These are phyloP conservation scores for Oligia strigilis DNA, from an alignment of 2,888 invertebrate genomes.

Conservation along the genomic window DNA sequence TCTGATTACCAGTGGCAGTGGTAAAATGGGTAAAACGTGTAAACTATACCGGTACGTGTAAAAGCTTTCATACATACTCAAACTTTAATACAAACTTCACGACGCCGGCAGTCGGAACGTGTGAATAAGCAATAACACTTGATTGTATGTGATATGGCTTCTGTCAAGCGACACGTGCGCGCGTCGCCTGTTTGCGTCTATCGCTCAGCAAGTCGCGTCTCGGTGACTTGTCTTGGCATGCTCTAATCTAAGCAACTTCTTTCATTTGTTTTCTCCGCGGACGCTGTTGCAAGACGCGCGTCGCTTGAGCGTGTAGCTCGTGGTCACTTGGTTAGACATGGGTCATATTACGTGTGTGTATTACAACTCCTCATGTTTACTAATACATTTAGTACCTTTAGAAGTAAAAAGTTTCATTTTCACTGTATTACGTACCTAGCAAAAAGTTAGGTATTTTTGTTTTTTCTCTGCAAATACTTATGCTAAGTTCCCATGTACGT, in stretches of 20 bases:
- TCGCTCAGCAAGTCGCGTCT: background rate
- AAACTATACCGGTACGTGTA: background rate
- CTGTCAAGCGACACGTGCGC: background rate
- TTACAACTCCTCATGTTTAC: conserved; percentile 18
- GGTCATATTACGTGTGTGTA: conserved; percentile 8
- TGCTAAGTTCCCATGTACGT: too few species aligned
- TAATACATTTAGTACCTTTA: conserved; percentile 9
- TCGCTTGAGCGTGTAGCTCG: background rate
- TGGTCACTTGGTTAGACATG: background rate
- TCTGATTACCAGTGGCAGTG: background rate
- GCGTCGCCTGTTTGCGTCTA: background rate
- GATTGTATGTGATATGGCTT: background rate
- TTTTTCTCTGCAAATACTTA: background rate
- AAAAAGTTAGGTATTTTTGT: background rate
- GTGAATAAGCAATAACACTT: background rate
- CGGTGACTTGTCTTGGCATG: background rate
- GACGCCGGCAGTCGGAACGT: background rate
- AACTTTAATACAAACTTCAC: background rate
- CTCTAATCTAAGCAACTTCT: too few species aligned
- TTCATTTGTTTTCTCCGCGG: background rate
- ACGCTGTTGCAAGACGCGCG: background rate
- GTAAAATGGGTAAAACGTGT: background rate
- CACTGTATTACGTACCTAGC: background rate
- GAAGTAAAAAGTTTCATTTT: background rate
- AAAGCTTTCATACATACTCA: background rate